A percentile compares a stretch with the other conserved stretches of the same genome.
Evolutionary conservation across 2,888 invertebrate genomes (phyloP).

Genomic region (Melitaea athalia): DNA sequence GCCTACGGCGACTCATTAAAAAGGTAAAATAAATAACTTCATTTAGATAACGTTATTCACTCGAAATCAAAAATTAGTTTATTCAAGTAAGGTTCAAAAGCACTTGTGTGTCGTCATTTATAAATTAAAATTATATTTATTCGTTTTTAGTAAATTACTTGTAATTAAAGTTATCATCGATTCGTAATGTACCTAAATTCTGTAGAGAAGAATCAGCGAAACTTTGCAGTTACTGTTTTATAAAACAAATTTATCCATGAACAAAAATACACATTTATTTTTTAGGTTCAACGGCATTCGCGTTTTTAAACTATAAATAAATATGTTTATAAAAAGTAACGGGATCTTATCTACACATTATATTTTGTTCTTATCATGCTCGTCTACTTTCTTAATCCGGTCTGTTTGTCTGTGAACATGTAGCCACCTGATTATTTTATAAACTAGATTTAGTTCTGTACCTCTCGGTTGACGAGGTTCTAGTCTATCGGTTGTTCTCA

Average conservation of each 20-base stretch:
- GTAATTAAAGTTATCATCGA: too few species aligned
- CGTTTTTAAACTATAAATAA: background rate
- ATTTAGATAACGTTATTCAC: background rate
- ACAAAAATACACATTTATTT: background rate
- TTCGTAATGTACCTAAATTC: too few species aligned
- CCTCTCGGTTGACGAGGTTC: too few species aligned
- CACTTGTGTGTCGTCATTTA: too few species aligned
- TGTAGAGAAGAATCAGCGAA: too few species aligned
- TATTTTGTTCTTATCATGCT: background rate
- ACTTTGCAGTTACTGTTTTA: too few species aligned
- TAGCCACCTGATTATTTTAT: too few species aligned
- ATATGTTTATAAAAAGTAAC: background rate
- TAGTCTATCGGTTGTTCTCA: too few species aligned
- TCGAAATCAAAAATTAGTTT: background rate
- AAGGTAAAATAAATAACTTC: slow-evolving; percentile 74
- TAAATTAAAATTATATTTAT: too few species aligned
- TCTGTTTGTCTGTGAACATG: background rate
- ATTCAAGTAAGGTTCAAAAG: background rate
- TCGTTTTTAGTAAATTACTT: too few species aligned
- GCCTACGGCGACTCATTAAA: slow-evolving; percentile 90
- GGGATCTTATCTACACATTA: background rate
- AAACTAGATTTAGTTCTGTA: too few species aligned
- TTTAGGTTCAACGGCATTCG: background rate
- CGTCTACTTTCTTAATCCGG: background rate
- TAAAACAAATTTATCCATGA: too few species aligned